Percentiles rank a stretch among this genome's conserved stretches.
Conservation (phyloP, 2,113 vertebrate genomes). For the Albula goreensis region DNA sequence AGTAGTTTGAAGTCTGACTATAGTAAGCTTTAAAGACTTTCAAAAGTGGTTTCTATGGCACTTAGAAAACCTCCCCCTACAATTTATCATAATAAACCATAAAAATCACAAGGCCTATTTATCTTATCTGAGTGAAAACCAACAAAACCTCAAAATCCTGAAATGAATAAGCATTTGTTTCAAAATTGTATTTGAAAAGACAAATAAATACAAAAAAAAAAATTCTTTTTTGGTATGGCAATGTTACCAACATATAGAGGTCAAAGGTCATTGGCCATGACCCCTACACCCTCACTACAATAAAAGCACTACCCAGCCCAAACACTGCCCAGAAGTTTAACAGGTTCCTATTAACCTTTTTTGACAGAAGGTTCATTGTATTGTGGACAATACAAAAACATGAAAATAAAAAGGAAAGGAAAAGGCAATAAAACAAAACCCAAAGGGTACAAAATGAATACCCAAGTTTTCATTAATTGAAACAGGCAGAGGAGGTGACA, state of each 20-base stretch:
- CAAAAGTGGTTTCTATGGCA: too few species aligned
- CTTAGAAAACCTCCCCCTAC: too few species aligned
- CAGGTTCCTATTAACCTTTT: background rate
- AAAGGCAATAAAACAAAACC: slow-evolving; percentile 35
- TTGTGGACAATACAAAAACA: slow-evolving; percentile 21
- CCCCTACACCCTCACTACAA: background rate
- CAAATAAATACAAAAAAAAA: background rate
- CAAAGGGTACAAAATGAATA: slow-evolving; percentile 25
- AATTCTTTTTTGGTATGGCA: slow-evolving; percentile 16
- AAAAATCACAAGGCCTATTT: background rate
- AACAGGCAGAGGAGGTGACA: slow-evolving; percentile 52
- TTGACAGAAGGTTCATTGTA: too few species aligned
- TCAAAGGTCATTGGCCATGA: background rate
- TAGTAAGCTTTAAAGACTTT: too few species aligned
- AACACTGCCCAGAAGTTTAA: background rate
- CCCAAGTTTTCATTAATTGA: slow-evolving; percentile 5
- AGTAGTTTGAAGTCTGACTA: too few species aligned
- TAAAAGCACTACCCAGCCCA: background rate
- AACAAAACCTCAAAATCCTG: background rate
- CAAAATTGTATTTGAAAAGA: background rate
- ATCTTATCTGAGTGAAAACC: background rate
- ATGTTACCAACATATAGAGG: background rate
- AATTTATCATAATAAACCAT: too few species aligned
- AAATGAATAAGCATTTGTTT: background rate
- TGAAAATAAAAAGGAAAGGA: slow-evolving; percentile 26